These are phyloP conservation scores for Drosophila murphyi DNA, from an alignment of 1,140 invertebrate genomes.

Conservation along the genomic window DNA sequence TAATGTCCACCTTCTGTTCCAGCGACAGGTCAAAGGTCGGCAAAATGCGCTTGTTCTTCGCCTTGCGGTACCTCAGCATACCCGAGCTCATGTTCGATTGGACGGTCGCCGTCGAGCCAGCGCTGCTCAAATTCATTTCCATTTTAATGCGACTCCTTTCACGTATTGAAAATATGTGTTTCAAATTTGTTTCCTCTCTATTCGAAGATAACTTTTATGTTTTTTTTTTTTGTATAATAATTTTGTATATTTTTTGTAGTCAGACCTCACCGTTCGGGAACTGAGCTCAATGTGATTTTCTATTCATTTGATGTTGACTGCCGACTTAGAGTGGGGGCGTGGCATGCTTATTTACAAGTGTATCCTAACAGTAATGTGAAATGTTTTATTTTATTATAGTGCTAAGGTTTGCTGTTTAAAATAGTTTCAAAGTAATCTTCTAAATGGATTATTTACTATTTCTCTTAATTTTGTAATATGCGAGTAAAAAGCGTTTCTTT, in stretches of 20 bases:
- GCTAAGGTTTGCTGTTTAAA: too few species aligned
- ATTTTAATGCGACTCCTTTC: neutral
- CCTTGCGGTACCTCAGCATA: neutral
- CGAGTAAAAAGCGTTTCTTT: too few species aligned
- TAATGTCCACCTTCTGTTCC: constrained; percentile 95
- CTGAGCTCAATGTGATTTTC: neutral
- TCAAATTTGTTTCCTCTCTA: neutral
- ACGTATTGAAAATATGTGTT: neutral
- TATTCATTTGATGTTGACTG: neutral
- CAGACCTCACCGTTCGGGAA: constrained; percentile 15
- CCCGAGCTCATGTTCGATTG: constrained; percentile 27
- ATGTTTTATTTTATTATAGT: too few species aligned
- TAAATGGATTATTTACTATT: too few species aligned
- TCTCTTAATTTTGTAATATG: too few species aligned
- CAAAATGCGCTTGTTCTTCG: constrained; percentile 85
- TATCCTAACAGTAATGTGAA: too few species aligned
- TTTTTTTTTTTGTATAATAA: constrained; percentile 3
- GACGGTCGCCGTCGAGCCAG: constrained; percentile 35
- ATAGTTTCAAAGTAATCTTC: too few species aligned
- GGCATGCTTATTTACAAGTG: neutral
- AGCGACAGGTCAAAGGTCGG: constrained; percentile 92
- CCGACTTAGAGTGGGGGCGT: neutral
- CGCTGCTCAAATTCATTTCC: neutral
- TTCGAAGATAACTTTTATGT: neutral
- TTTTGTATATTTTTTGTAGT: constrained; percentile 3